Evolutionary conservation across 2,888 invertebrate genomes (phyloP), one percentile per base, ranked within the genome.

Genomic region (Theristus sp.): DNA sequence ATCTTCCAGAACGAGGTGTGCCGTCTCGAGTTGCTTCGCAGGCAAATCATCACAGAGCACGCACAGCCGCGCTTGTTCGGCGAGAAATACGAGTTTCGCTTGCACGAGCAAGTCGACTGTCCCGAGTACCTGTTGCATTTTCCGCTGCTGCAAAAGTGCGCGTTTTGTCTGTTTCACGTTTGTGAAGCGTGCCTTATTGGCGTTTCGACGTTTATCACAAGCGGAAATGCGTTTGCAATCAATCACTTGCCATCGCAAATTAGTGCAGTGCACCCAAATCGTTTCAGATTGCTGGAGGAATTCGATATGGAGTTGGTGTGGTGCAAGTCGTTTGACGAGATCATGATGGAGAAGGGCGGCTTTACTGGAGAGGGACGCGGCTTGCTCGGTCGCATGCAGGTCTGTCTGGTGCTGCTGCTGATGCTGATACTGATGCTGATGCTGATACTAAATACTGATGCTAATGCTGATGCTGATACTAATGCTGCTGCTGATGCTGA

Each of bases 61-160:
- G 68, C 70, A 1, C 67, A 70, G 47, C 71, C 78, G 67, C 88
- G 90, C 0, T 76, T 96, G 26, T 98, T 98, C 79, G 96, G 96
- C 52, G 90, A 86, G 26, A 87, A 89, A 73, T 96, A 96, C 79
- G 84, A 90, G 76, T 99, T 99, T 75, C 84, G 87, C 71, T 79
- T 98, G 66, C 90, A 96, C 72, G 93, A 87, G 47, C 54, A 54
- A 27, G 96, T 99, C 0, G 85, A 99, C 75, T 99, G 98, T 75
- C 98, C 98, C 1, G 98, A 98, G 75, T 99, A 94, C 79, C 80
- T 99, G 62, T 91, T 96, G 24, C 84, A 96, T 76, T 89, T 94
- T 75, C 87, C 90, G 25, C 64, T 72, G 26, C 65, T 72, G 1
- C 56, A 64, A 31, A 62, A 65, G 71, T 72, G 53, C 62, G 67